These are phyloP conservation scores for Eulemur albifrons DNA, from an alignment of 2,797 vertebrate species.

Conservation along the genomic window DNA sequence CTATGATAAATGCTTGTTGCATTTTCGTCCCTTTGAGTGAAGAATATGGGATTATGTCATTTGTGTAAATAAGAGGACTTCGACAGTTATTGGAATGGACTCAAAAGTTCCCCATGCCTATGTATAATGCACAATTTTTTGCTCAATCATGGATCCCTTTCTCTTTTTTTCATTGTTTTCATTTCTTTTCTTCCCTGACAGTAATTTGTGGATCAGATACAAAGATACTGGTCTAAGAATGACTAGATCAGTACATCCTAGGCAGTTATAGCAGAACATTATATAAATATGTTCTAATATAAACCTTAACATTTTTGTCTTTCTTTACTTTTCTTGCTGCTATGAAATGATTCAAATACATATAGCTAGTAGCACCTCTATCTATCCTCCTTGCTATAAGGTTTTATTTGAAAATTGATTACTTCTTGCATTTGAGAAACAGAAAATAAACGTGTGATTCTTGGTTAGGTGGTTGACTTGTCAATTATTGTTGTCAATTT, in stretches of 20 bases:
- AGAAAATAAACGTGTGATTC: background rate
- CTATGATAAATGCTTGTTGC: background rate
- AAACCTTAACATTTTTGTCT: background rate
- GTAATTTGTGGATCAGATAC: background rate
- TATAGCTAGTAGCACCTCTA: background rate
- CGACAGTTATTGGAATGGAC: background rate
- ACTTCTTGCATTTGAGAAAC: background rate
- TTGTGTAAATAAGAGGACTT: background rate
- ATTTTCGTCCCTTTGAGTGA: background rate
- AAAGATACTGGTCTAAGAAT: background rate
- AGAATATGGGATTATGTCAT: background rate
- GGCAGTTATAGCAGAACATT: background rate
- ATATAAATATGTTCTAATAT: background rate
- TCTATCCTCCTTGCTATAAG: background rate
- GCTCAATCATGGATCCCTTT: background rate
- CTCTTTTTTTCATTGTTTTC: background rate
- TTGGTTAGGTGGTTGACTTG: background rate
- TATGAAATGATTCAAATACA: background rate
- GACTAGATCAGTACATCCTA: too few relatives aligned
- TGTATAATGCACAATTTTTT: background rate
- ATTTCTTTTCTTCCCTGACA: background rate
- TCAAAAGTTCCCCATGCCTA: background rate
- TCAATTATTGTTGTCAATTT: background rate
- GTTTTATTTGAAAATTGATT: background rate
- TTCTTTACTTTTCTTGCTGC: background rate